These are phyloP conservation scores for Unio pictorum DNA, from an alignment of 2,888 invertebrate genomes.

Conservation along the genomic window DNA sequence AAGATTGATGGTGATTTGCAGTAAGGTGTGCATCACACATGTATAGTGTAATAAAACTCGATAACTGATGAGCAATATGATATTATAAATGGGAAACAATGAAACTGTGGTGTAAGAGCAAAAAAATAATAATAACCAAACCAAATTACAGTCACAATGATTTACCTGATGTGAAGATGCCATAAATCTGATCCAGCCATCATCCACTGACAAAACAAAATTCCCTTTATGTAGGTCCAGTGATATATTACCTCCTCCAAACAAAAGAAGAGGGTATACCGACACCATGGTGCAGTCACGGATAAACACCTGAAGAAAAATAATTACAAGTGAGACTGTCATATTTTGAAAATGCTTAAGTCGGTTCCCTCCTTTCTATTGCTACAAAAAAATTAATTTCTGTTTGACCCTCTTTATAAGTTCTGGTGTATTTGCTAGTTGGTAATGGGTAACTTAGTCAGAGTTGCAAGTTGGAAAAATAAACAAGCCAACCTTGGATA, in stretches of 20 bases:
- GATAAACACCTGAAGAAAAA: constrained; percentile 57
- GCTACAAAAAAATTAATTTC: not conserved
- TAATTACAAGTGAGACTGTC: not conserved
- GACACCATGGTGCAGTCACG: constrained; percentile 68
- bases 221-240: constrained; percentile 62
- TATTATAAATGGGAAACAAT: no score
- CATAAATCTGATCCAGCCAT: constrained; percentile 66
- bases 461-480: no score
- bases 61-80: no score
- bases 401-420: not conserved
- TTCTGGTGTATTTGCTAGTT: no score
- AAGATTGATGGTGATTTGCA: no score
- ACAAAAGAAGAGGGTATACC: constrained; percentile 64
- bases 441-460: no score
- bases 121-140: no score
- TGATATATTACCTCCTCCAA: constrained; percentile 61
- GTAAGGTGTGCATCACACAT: no score
- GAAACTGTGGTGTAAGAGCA: no score
- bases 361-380: not conserved
- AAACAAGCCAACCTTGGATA: no score
- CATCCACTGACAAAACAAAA: constrained; percentile 64
- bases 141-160: not conserved
- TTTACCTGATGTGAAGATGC: constrained; percentile 60
- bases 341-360: not conserved
- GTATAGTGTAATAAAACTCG: no score